These are phyloP conservation scores for Oncorhynchus kisutch DNA, from an alignment of 2,113 vertebrate species.

Conservation along the genomic window DNA sequence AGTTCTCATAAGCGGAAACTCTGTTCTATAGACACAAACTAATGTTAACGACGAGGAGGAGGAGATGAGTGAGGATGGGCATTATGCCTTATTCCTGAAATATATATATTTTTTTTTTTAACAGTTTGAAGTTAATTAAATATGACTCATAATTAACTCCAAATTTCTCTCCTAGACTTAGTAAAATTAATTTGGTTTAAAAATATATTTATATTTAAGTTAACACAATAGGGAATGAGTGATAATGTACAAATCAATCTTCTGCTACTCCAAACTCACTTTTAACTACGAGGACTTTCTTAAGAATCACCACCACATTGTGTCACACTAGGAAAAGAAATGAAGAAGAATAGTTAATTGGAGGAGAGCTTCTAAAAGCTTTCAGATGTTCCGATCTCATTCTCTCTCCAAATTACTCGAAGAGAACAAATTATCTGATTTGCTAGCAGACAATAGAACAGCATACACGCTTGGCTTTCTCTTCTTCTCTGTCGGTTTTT, in stretches of 20 bases:
- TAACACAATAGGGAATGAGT: too few relatives aligned
- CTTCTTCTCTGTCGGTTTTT: conserved; percentile 18
- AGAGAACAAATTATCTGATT: conserved; percentile 49
- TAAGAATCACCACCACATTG: conserved; percentile 32
- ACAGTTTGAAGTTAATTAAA: background rate
- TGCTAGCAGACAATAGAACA: conserved; percentile 32
- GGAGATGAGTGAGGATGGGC: background rate
- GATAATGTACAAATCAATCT: conserved; percentile 12
- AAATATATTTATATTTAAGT: too few relatives aligned
- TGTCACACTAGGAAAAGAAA: too few relatives aligned
- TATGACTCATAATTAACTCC: too few relatives aligned
- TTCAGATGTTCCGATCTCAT: too few relatives aligned
- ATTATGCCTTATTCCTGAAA: too few relatives aligned
- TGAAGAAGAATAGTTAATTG: too few relatives aligned
- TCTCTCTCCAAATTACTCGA: conserved; percentile 34
- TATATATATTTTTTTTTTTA: too few relatives aligned
- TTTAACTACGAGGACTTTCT: background rate
- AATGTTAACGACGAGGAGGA: background rate
- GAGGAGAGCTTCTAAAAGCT: too few relatives aligned
- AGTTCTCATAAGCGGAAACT: background rate
- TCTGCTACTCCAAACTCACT: conserved; percentile 21
- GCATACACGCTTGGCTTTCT: conserved; percentile 26
- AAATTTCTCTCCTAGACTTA: too few relatives aligned
- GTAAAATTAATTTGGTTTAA: too few relatives aligned
- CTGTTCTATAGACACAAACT: background rate